A percentile compares a stretch with the other conserved stretches of the same genome.
Evolutionary conservation across 2,888 invertebrate species (phyloP).

Genomic region (Trissolcus japonicus): DNA sequence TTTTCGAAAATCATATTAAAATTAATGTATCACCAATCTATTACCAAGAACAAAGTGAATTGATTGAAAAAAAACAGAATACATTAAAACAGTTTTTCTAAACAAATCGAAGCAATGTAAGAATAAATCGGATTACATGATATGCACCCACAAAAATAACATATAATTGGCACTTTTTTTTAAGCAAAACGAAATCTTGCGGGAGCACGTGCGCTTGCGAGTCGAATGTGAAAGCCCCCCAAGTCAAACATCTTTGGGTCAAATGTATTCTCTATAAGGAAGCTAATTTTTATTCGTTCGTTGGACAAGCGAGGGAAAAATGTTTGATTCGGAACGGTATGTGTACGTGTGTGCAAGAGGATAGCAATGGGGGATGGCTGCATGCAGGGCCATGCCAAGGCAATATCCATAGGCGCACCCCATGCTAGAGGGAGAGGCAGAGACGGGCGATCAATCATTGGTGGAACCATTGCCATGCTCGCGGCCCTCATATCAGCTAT

Average conservation of each 20-base stretch:
- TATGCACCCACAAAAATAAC: conserved; percentile 26
- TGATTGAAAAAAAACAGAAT: conserved; percentile 32
- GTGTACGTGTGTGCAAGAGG: conserved; percentile 11
- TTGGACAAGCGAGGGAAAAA: conserved; percentile 59
- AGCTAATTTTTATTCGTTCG: conserved; percentile 60
- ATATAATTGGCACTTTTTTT: conserved; percentile 42
- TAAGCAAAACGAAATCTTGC: conserved; percentile 35
- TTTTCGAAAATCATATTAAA: conserved; percentile 21
- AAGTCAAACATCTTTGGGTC: conserved; percentile 39
- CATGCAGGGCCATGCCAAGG: conserved; percentile 66
- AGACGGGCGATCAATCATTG: conserved; percentile 74
- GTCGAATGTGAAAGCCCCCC: conserved; percentile 45
- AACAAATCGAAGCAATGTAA: conserved; percentile 7
- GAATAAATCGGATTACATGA: conserved; percentile 4
- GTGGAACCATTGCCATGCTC: conserved; percentile 72
- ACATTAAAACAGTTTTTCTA: neutral
- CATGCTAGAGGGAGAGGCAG: conserved; percentile 68
- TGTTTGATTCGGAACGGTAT: conserved; percentile 63
- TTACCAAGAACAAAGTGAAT: conserved; percentile 34
- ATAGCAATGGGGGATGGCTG: conserved; percentile 57
- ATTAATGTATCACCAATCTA: conserved; percentile 21
- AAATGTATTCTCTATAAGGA: conserved; percentile 47
- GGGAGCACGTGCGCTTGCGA: conserved; percentile 45
- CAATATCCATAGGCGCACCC: conserved; percentile 70
- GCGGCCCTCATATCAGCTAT: conserved; percentile 73